These are phyloP conservation scores for Rhorus exstirpatorius DNA, from an alignment of 2,888 invertebrate genomes.

Conservation along the genomic window DNA sequence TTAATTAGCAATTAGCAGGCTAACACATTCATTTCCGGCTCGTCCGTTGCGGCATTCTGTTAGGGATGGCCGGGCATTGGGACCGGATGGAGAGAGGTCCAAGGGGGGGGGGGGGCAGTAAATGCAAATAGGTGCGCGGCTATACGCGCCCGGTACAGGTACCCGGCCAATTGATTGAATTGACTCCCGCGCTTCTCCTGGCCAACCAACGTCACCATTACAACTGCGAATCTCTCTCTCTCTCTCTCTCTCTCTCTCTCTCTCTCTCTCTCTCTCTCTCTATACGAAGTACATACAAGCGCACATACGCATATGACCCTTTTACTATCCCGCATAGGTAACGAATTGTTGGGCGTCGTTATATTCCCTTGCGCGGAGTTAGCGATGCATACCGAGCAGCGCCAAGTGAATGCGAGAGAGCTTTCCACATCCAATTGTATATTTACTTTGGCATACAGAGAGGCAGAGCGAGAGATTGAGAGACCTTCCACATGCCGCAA, in stretches of 20 bases:
- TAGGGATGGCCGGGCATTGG: conserved; percentile 65
- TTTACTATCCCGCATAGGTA: neutral
- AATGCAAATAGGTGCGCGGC: conserved; percentile 82
- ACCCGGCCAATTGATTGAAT: conserved; percentile 85
- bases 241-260: neutral
- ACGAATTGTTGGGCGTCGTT: conserved; percentile 36
- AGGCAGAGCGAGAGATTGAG: conserved; percentile 2
- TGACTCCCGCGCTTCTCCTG: conserved; percentile 79
- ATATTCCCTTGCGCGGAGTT: conserved; percentile 47
- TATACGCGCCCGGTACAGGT: conserved; percentile 73
- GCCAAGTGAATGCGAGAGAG: conserved; percentile 54
- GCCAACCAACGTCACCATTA: conserved; percentile 55
- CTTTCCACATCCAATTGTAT: conserved; percentile 61
- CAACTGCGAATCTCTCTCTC: conserved; percentile 10
- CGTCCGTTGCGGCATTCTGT: conserved; percentile 83
- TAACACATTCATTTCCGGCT: conserved; percentile 85
- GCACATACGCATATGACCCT: neutral
- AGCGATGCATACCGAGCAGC: conserved; percentile 44
- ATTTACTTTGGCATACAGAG: conserved; percentile 58
- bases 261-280: neutral
- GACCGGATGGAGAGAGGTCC: conserved; percentile 25
- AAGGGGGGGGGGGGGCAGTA: conserved; percentile 72
- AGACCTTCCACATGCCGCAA: conserved; percentile 35
- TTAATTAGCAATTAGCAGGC: conserved; percentile 85
- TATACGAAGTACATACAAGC: neutral